Base-by-base conservation (phyloP, 2,113 vertebrate genomes). In the Pycnonotus jocosus region DNA sequence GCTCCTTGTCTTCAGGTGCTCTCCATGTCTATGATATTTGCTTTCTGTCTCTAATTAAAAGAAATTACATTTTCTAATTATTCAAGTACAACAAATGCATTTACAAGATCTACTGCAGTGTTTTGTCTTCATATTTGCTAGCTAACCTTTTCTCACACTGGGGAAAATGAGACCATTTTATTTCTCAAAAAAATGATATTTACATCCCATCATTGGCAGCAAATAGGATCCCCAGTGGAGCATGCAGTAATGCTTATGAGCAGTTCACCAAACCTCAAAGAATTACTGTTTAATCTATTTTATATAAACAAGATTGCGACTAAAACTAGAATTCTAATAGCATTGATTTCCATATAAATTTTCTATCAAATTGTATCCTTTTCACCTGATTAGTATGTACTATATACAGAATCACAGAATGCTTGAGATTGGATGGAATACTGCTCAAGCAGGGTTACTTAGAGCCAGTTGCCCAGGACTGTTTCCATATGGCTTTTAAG, bases 11-110 rank as follows among this genome's bases (percentile, higher is more conserved):
- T 96, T 97, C 90, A 94, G 83, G 33, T 74, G 94, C 58, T 96
- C 97, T 65, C 97, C 94, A 91, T 68, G 81, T 65, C 97, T 97
- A 62, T n/a, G 97, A 58, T 96, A 91, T 65, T 96, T 96, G 50
- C 62, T 92, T 70, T 94, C 96, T 45, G 44, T 30, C 20, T 78
- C 92, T 96, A 71, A 45, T 89, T 38, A 65, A 84, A 90, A 86
- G 9, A 95, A 93, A 64, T 47, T 7, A 66, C 15, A 73, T 35
- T 9, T 62, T 71, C 15, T 74, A 84, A 88, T 91, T 89, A 71
- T 81, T 74, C 33, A 44, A 28, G 27, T 71, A 83, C 19, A 85
- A 47, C 7, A 50, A 92, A 86, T 12, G 25, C 21, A 86, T 70
- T 69, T 70, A 77, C 22, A 70, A 58, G 35, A 71, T 11, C 42